Conservation (phyloP, 2,888 invertebrate genomes). For the Griposia aprilina region DNA sequence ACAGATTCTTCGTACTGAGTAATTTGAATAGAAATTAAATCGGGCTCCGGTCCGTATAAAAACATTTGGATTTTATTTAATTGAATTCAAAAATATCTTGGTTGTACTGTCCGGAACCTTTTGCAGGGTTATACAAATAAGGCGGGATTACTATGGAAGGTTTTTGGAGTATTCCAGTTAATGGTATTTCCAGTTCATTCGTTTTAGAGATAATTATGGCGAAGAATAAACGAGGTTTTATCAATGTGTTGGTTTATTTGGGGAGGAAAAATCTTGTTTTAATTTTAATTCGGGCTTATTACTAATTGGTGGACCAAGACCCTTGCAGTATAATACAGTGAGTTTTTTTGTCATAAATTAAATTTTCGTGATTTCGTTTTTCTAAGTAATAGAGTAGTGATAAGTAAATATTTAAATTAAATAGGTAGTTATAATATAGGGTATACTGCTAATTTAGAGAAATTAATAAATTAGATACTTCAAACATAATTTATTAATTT, state of each 20-base stretch:
- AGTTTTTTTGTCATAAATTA: background rate
- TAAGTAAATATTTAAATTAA: background rate
- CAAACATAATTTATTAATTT: background rate
- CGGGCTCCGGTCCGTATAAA: conserved; percentile 7
- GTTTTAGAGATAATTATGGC: conserved; percentile 14
- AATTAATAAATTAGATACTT: background rate
- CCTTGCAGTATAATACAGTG: background rate
- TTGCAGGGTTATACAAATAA: conserved; percentile 37
- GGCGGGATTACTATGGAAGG: conserved; percentile 2
- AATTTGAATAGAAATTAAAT: conserved; percentile 56
- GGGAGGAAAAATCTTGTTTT: background rate
- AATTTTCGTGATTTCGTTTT: background rate
- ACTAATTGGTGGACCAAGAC: background rate
- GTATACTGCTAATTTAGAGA: no score
- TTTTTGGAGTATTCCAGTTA: conserved; percentile 5
- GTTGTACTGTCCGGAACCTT: background rate
- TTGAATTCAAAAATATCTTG: conserved; percentile 36
- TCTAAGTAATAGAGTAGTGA: background rate
- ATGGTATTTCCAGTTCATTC: conserved; percentile 16
- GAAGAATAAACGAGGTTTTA: conserved; percentile 4
- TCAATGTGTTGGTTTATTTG: background rate
- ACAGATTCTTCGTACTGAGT: conserved; percentile 18
- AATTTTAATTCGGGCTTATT: background rate
- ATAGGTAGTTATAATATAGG: background rate
- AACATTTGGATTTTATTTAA: conserved; percentile 49